Conservation (phyloP, 2,797 vertebrate species). For the Parambassis ranga region DNA sequence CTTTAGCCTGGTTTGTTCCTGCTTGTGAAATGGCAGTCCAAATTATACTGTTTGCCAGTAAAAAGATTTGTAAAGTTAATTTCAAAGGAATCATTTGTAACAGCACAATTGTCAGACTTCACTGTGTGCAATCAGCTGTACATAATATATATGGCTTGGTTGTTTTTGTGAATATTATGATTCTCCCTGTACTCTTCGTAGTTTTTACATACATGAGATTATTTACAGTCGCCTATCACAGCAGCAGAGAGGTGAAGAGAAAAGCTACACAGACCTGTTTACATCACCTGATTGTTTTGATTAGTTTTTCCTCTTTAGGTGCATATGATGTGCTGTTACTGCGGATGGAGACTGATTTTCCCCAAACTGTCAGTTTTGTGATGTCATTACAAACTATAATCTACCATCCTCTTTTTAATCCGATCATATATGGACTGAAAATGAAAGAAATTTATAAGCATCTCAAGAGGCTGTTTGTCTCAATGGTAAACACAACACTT, state of each 20-base stretch:
- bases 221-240: not conserved
- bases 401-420: no score
- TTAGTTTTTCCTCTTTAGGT: not conserved
- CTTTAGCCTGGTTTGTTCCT: slow-evolving; percentile 24
- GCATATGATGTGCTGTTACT: not conserved
- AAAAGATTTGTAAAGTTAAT: not conserved
- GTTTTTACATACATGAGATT: no score
- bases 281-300: not conserved
- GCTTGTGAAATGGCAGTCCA: not conserved
- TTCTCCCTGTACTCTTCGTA: no score
- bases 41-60: not conserved
- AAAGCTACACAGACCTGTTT: not conserved
- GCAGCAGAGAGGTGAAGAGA: not conserved
- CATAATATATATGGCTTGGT: no score
- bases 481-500: no score
- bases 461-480: not conserved
- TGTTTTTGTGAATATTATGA: no score
- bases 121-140: no score
- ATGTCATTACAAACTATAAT: not conserved
- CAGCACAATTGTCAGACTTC: not conserved
- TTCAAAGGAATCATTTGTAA: not conserved
- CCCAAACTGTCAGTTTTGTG: not conserved
- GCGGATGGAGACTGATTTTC: not conserved
- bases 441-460: slow-evolving; percentile 4
- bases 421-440: not conserved